phyloP scores from a whole-genome alignment of 1,140 invertebrate species.

The Drosophila eugracilis region DNA sequence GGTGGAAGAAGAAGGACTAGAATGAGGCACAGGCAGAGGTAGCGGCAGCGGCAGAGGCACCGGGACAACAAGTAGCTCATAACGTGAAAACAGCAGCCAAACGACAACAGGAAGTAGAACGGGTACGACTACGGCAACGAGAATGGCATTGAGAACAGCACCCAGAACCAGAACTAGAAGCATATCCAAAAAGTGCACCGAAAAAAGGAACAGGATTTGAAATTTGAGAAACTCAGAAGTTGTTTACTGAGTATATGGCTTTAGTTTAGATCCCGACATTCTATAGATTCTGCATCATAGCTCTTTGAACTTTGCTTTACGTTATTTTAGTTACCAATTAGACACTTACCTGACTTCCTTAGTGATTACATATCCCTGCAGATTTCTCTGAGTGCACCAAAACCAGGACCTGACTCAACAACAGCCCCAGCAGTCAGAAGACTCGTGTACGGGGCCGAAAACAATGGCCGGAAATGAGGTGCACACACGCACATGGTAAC shows the following conservation, averaged over 20 bases:
- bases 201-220: neutral
- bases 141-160: slow-evolving; percentile 50
- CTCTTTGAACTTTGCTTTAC: too few relatives aligned
- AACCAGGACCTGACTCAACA: slow-evolving; percentile 14
- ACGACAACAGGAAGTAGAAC: slow-evolving; percentile 52
- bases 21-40: too few relatives aligned
- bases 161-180: slow-evolving; percentile 31
- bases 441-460: slow-evolving; percentile 50
- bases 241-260: too few relatives aligned
- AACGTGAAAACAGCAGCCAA: slow-evolving; percentile 61
- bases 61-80: slow-evolving; percentile 80
- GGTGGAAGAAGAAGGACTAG: neutral
- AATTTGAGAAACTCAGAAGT: neutral
- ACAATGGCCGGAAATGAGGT: slow-evolving; percentile 80
- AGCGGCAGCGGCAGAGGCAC: too few relatives aligned
- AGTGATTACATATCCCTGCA: neutral
- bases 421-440: slow-evolving; percentile 21
- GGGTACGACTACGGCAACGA: slow-evolving; percentile 43
- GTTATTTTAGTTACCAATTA: too few relatives aligned
- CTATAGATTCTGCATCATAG: too few relatives aligned
- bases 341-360: neutral
- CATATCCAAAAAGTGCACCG: slow-evolving; percentile 16
- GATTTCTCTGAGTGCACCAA: slow-evolving; percentile 14
- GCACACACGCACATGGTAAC: slow-evolving; percentile 53
- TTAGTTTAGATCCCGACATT: too few relatives aligned